Base-by-base conservation (phyloP, 2,888 invertebrate genomes). In the Drosophila tanythrix region DNA sequence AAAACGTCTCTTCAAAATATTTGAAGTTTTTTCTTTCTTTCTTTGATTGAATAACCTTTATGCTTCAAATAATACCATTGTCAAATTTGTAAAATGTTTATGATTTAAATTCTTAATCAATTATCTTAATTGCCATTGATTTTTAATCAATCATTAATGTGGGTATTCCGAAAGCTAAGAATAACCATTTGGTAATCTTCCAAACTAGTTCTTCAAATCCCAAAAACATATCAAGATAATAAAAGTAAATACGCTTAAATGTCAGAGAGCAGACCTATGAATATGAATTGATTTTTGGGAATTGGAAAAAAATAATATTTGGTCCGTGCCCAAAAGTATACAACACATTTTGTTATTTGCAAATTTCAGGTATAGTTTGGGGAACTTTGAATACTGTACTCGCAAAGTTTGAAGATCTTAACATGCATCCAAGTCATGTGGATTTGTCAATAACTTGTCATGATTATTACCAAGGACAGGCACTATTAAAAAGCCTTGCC, bases 401-500 rank as follows among this genome's bases (percentile, higher is more conserved):
- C 29, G 21, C 5, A 21, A 15, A 6, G 15, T 31, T 38, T 29
- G 8, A 38, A 57, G 15, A 6, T 31, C 40, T 21, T 21, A 15
- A 21, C n/a, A 43, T 15, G n/a, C 27, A 38, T 5, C 11, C 11
- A 38, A 55, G 27, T 2, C 27, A 36, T 55, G 38, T 29, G 40
- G 29, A 57, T 43, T 57, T 29, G 40, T 57, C 29, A 43, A 57
- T 21, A 43, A 57, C 40, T 40, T 57, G 57, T 57, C 57, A 57
- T 40, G n/a, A 57, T 43, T n/a, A 29, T 43, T 15, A 6, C 29
- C 57, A 57, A 57, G 43, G 29, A 57, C 57, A 43, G n/a, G 2
- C 57, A 15, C 15, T 31, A 31, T 57, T 31, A 10, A 57, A 15
- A n/a, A 57, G 29, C 40, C 40, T 40, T 57, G 57, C 40, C 40